Percentiles rank a stretch among this genome's conserved stretches.
These are phyloP conservation scores for Cyprinella venusta DNA, from an alignment of 2,797 vertebrate genomes.

Conservation along the genomic window DNA sequence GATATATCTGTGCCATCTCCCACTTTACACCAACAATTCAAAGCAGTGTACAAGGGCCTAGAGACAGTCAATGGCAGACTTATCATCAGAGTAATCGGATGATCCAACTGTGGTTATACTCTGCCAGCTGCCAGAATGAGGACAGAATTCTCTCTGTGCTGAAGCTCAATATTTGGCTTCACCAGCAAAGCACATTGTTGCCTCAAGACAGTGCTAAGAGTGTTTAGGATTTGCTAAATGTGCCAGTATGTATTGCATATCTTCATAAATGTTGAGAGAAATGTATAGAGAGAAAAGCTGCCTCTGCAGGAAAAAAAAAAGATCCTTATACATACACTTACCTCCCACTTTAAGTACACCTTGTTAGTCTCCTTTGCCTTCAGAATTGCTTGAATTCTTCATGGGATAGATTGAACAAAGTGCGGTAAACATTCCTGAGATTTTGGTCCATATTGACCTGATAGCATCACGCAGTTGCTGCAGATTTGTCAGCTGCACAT, in stretches of 20 bases:
- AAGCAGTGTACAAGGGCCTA: conserved; percentile 41
- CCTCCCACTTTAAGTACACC: not conserved
- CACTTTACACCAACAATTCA: conserved; percentile 45
- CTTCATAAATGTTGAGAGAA: not conserved
- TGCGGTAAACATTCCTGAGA: not conserved
- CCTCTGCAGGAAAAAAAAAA: not conserved
- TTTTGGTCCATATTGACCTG: not conserved
- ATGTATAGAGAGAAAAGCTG: not conserved
- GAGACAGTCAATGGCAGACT: conserved; percentile 51
- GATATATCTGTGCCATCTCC: conserved; percentile 39
- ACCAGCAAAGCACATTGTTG: conserved; percentile 36
- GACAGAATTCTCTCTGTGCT: conserved; percentile 49
- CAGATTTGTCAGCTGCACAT: too few species aligned
- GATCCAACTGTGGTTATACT: conserved; percentile 48
- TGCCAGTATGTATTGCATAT: conserved; percentile 10
- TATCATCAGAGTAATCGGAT: conserved; percentile 54
- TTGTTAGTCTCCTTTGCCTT: not conserved
- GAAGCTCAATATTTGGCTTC: conserved; percentile 31
- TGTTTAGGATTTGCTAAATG: conserved; percentile 21
- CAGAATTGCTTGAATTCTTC: not conserved
- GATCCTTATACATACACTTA: not conserved
- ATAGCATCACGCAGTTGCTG: conserved; percentile 1
- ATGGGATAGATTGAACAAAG: not conserved
- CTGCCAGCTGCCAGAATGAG: conserved; percentile 43
- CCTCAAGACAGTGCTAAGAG: conserved; percentile 7